Evolutionary conservation across 2,797 vertebrate genomes (phyloP), one percentile per base, ranked within the genome.

Genomic region (Lophius americanus): DNA sequence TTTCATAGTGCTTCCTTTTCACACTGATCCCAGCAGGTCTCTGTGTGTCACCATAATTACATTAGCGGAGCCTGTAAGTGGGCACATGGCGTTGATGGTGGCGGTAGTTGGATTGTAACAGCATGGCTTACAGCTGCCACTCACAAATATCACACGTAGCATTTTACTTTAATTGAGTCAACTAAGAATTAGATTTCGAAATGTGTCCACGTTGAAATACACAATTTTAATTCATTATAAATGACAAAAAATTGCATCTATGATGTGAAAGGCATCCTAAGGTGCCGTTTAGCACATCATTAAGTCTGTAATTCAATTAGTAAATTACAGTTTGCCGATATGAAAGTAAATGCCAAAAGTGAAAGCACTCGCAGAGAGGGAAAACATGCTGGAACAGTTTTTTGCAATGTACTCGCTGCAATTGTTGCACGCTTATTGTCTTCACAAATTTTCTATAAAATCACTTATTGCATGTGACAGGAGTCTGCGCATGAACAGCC

Each of bases 401-500:
- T 79, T 78, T n/a, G 41, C 35, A 12, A 51, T 14, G 33, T 39
- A 48, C 46, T 14, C 53, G 60, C 60, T 64, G 48, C 53, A 58
- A 71, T 74, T 74, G 63, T 66, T 6, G 50, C 61, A 13, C 60
- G 38, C 61, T 76, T 81, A 79, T 82, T 81, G 82, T 86, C 75
- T 75, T 70, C 68, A 75, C 70, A 87, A 90, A 86, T 83, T 76
- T 73, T 76, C 68, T 80, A 82, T 89, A 79, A 91, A 88, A 88
- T 85, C 78, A 66, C 70, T 86, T 65, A 87, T 83, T 86, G 77
- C 52, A 79, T 81, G 70, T 78, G 79, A 87, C 78, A 78, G 73
- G 64, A 68, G 67, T 38, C 62, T 52, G 76, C 76, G 79, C 69
- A 72, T 73, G 67, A 85, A 70, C 79, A 79, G 85, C 81, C 68